Evolutionary conservation across 2,888 invertebrate species (phyloP), one percentile per base, ranked within the genome.

Genomic region (Drosophila greeni): DNA sequence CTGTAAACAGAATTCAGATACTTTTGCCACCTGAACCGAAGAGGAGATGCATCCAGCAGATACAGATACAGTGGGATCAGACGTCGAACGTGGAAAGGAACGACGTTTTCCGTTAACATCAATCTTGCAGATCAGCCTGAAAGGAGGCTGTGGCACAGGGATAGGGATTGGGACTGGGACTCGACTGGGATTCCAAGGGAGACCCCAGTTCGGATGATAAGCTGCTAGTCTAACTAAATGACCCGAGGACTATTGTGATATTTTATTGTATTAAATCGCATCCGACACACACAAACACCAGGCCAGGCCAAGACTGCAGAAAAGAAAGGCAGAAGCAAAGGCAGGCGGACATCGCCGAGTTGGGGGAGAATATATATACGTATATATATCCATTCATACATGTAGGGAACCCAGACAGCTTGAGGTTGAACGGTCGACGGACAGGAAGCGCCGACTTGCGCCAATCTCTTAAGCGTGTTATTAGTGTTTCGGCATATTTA

Each of bases 161-260:
- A 39, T 39, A 14, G 20, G 20, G 39, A 39, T 8, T 1, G 20
- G 39, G 39, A 20, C 3, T 20, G 1, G 18, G 20, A 7, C 3
- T 20, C 48, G 48, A 47, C 20, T 14, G 11, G 20, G 24, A 34
- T 42, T 33, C 31, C 43, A 58, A 31, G 66, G 36, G 43, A 26
- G 58, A 43, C 26, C 58, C 37, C 36, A 29, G 34, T 67, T 59
- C 67, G 60, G 68, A 79, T 82, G 84, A 86, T 85, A 84, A 84
- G 84, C 80, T 85, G 80, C 81, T 82, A 78, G 75, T 84, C 87
- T 87, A 88, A 86, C 85, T 85, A 85, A 84, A 86, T 86, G 86
- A 86, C 88, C 88, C 75, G 78, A 84, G 88, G 87, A 87, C 87
- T 87, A 87, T 87, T 87, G 86, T 87, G 87, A 88, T 88, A 87